Conservation (phyloP, 2,113 vertebrate species). For the Ornithorhynchus anatinus region DNA sequence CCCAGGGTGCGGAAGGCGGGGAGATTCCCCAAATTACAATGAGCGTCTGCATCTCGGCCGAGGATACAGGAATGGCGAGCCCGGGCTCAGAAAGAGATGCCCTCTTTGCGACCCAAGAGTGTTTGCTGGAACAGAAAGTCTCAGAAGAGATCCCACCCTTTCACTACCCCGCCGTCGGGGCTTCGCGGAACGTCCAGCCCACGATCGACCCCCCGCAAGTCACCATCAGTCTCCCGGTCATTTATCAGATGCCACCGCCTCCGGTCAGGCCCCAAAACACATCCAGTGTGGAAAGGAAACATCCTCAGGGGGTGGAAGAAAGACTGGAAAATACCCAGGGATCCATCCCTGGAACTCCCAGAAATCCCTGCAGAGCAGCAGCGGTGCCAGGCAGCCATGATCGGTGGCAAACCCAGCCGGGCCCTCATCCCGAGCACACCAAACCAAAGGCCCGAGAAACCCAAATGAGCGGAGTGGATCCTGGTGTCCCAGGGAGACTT, state of each 20-base stretch:
- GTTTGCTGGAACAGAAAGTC: slow-evolving; percentile 28
- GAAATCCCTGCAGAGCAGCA: not conserved
- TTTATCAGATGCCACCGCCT: slow-evolving; percentile 9
- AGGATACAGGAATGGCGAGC: slow-evolving; percentile 34
- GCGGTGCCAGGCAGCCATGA: not conserved
- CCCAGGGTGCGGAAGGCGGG: not conserved
- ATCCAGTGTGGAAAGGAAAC: not conserved
- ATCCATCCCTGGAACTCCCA: not conserved
- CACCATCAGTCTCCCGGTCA: not conserved
- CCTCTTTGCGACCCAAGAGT: slow-evolving; percentile 38
- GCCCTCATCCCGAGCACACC: not conserved
- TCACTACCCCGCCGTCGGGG: not conserved
- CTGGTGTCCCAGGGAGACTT: not conserved
- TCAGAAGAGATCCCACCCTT: slow-evolving; percentile 1
- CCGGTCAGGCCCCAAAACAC: not conserved
- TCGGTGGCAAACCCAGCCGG: not conserved
- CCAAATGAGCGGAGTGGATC: not conserved
- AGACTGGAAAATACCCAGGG: not conserved
- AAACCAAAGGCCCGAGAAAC: not conserved
- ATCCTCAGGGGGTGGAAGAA: not conserved
- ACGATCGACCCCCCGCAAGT: not conserved
- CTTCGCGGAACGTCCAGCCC: slow-evolving; percentile 3
- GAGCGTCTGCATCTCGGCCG: slow-evolving; percentile 42
- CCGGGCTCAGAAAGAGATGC: not conserved
- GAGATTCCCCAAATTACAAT: slow-evolving; percentile 47